phyloP scores from a whole-genome alignment of 2,797 vertebrate species.

The Odontamblyopus lacepedii region DNA sequence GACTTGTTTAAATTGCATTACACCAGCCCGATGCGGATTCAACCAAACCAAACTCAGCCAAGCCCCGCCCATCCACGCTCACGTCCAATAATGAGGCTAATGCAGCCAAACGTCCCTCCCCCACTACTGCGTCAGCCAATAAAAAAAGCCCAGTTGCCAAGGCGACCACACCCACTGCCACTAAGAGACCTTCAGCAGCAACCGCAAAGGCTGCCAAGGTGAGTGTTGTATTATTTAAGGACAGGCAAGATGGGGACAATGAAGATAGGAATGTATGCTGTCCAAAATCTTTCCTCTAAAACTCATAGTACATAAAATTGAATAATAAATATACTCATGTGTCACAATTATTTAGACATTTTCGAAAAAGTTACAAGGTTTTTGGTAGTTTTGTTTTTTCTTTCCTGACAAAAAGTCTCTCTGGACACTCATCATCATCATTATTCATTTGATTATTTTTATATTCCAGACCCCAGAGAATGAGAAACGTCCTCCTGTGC shows the following conservation, averaged over 20 bases:
- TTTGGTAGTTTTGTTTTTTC: neutral
- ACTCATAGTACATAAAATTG: neutral
- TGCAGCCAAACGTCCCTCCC: constrained; percentile 81
- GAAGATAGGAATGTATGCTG: neutral
- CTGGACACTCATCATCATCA: constrained; percentile 3
- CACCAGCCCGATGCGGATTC: constrained; percentile 81
- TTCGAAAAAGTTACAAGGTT: neutral
- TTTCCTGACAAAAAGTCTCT: neutral
- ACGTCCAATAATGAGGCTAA: constrained; percentile 73
- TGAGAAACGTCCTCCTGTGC: constrained; percentile 81
- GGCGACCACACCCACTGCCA: constrained; percentile 71
- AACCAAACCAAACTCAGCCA: constrained; percentile 83
- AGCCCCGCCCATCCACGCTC: constrained; percentile 78
- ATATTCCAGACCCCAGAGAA: constrained; percentile 71
- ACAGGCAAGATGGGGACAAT: neutral
- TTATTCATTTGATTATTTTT: constrained; percentile 14
- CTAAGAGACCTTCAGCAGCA: constrained; percentile 80
- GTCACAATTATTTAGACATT: neutral
- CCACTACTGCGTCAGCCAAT: constrained; percentile 73
- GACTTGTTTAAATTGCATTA: constrained; percentile 52
- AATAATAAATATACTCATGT: neutral
- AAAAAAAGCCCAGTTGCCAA: constrained; percentile 85
- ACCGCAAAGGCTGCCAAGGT: constrained; percentile 84
- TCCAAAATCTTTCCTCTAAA: neutral
- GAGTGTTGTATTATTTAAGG: constrained; percentile 59